These are phyloP conservation scores for Pteropus alecto DNA, from an alignment of 2,113 vertebrate species.

Conservation along the genomic window DNA sequence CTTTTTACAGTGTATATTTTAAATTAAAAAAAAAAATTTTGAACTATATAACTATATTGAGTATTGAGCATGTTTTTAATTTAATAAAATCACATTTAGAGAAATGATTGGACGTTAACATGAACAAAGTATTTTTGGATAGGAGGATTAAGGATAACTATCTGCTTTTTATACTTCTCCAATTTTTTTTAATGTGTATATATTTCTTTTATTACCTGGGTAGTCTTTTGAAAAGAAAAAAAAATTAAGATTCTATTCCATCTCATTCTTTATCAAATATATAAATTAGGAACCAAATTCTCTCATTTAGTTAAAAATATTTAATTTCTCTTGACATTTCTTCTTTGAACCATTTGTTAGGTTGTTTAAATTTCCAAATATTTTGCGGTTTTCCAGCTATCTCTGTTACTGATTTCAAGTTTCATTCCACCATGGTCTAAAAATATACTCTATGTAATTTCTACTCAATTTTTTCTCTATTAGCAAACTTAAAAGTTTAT, in stretches of 20 bases:
- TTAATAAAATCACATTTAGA: neutral
- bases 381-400: neutral
- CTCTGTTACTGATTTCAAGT: neutral
- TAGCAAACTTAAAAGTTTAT: neutral
- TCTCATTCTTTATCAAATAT: neutral
- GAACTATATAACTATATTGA: neutral
- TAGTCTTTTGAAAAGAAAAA: neutral
- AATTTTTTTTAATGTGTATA: neutral
- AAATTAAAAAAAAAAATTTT: neutral
- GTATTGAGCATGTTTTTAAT: neutral
- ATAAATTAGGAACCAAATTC: neutral
- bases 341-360: neutral
- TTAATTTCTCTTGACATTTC: neutral
- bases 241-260: neutral
- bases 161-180: neutral
- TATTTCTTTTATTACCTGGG: neutral
- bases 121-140: neutral
- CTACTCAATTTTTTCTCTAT: neutral
- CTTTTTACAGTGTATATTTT: neutral
- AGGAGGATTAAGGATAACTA: neutral
- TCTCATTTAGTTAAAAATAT: neutral
- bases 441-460: neutral
- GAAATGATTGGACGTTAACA: neutral
- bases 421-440: neutral
- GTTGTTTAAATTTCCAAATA: neutral